These are phyloP conservation scores for Sogatella furcifera DNA, from an alignment of 1,140 invertebrate species.

Conservation along the genomic window DNA sequence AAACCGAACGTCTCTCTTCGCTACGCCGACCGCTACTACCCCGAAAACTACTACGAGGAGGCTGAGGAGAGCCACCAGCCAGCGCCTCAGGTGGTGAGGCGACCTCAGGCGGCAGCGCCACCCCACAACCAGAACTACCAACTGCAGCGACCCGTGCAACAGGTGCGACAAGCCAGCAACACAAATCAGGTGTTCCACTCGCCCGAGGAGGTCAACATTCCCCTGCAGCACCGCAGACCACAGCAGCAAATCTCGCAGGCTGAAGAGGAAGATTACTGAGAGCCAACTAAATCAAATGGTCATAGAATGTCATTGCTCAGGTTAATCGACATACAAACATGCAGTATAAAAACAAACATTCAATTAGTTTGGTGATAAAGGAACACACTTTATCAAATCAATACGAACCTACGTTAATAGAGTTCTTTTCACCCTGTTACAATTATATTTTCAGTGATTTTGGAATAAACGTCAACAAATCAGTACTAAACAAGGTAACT, in stretches of 20 bases:
- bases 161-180: slow-evolving; percentile 6
- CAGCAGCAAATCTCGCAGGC: background rate
- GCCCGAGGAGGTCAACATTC: slow-evolving; percentile 76
- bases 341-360: no score
- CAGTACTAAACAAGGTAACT: no score
- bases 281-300: no score
- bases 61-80: slow-evolving; percentile 14
- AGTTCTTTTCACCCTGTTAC: no score
- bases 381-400: no score
- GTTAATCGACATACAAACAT: no score
- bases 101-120: background rate
- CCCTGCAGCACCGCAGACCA: slow-evolving; percentile 60
- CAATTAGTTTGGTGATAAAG: no score
- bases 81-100: background rate
- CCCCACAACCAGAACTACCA: slow-evolving; percentile 7
- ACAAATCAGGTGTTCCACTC: slow-evolving; percentile 52
- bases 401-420: no score
- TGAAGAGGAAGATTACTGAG: background rate
- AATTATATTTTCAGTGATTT: no score
- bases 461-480: no score
- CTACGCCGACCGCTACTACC: slow-evolving; percentile 62
- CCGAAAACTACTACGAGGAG: slow-evolving; percentile 23
- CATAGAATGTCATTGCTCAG: no score
- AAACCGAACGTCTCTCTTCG: slow-evolving; percentile 70
- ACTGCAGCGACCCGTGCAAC: slow-evolving; percentile 6